A percentile compares a stretch with the other conserved stretches of the same genome.
phyloP scores from a whole-genome alignment of 2,797 vertebrate genomes.

The Silurus aristotelis region DNA sequence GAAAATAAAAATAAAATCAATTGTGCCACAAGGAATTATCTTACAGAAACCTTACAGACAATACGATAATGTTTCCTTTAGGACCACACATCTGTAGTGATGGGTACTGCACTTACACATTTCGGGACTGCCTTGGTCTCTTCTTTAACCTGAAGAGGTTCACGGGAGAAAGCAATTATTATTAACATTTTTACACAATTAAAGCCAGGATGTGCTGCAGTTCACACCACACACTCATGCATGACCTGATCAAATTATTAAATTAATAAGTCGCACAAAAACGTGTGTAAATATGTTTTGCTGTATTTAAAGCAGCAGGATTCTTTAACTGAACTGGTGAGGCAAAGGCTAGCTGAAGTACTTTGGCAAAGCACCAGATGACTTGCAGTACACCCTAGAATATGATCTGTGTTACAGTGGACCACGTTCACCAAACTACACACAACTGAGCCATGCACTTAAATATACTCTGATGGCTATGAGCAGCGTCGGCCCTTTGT shows the following conservation, averaged over 20 bases:
- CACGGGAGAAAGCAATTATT: slow-evolving; percentile 57
- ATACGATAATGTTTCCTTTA: background rate
- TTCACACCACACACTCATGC: slow-evolving; percentile 30
- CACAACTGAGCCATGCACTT: slow-evolving; percentile 14
- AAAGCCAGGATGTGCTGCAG: background rate
- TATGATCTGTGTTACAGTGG: slow-evolving; percentile 27
- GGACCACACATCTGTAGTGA: background rate
- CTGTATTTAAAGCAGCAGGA: slow-evolving; percentile 43
- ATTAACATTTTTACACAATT: slow-evolving; percentile 9
- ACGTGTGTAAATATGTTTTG: background rate
- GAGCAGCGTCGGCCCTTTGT: background rate
- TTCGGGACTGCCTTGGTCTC: slow-evolving; percentile 83
- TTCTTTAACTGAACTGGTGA: slow-evolving; percentile 30
- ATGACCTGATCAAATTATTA: background rate
- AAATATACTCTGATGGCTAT: slow-evolving; percentile 11
- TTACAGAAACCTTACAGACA: background rate
- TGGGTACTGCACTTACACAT: slow-evolving; percentile 82
- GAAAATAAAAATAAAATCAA: background rate
- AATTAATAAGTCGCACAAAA: background rate
- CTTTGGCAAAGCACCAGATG: slow-evolving; percentile 14
- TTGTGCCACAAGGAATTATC: background rate
- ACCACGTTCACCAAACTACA: slow-evolving; percentile 8
- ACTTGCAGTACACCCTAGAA: background rate
- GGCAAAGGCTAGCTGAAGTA: slow-evolving; percentile 28
- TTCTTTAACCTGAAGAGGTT: slow-evolving; percentile 89